Evolutionary conservation across 2,888 invertebrate genomes (phyloP).

Genomic region (Pinctada fucata): DNA sequence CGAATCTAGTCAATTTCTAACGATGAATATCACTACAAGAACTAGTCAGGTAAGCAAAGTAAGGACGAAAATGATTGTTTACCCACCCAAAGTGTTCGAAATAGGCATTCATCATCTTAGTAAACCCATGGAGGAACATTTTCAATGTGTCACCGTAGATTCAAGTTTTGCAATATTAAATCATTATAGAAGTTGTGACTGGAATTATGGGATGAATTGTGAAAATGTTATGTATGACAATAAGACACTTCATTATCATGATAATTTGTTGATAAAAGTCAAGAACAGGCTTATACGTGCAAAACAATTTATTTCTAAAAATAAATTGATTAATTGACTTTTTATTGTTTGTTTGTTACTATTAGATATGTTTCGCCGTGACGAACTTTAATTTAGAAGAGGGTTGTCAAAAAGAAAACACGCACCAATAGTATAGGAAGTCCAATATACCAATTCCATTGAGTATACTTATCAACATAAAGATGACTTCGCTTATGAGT

Average conservation of each 20-base stretch:
- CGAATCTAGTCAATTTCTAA: conserved; percentile 21
- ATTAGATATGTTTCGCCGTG: no score
- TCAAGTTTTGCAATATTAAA: conserved; percentile 58
- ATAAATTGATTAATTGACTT: no score
- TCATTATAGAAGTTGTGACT: conserved; percentile 68
- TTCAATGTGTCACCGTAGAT: conserved; percentile 48
- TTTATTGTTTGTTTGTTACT: no score
- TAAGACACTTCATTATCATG: conserved; percentile 31
- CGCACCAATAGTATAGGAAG: no score
- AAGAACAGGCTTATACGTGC: neutral
- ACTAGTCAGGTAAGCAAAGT: conserved; percentile 46
- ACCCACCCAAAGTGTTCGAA: conserved; percentile 74
- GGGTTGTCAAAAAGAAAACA: no score
- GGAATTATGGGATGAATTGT: conserved; percentile 60
- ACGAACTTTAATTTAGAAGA: no score
- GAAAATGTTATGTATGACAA: conserved; percentile 36
- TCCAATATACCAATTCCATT: no score
- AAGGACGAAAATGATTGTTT: conserved; percentile 74
- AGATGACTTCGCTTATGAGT: no score
- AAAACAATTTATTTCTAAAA: no score
- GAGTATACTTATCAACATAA: no score
- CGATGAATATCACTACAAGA: conserved; percentile 27
- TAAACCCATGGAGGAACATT: conserved; percentile 71
- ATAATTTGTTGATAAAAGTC: conserved; percentile 25
- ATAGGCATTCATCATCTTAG: conserved; percentile 77